A percentile compares a stretch with the other conserved stretches of the same genome.
Evolutionary conservation across 2,888 invertebrate species (phyloP).

Genomic region (Drosophila multiciliata): DNA sequence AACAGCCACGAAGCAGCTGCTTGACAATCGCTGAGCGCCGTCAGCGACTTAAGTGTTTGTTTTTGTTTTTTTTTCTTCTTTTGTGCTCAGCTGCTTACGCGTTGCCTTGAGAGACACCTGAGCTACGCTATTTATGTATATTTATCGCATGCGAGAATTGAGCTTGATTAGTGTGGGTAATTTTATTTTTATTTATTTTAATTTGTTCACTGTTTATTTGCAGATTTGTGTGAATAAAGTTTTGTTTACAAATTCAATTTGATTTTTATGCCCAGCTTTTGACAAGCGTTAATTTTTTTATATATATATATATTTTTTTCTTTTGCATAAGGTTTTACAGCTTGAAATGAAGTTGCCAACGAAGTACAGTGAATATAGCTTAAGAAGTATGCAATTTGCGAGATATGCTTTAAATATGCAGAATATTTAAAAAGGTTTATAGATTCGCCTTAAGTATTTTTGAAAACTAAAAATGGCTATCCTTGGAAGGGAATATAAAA

Average conservation of each 20-base stretch:
- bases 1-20: slow-evolving; percentile 38
- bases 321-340: not conserved
- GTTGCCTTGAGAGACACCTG: slow-evolving; percentile 31
- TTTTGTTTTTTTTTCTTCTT: not conserved
- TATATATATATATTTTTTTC: not conserved
- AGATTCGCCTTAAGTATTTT: not conserved
- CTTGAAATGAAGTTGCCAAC: not conserved
- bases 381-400: not conserved
- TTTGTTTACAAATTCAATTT: slow-evolving; percentile 34
- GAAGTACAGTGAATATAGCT: not conserved
- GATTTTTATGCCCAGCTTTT: slow-evolving; percentile 1
- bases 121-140: not conserved
- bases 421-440: not conserved
- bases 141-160: slow-evolving; percentile 68
- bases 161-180: not conserved
- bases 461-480: fast-evolving
- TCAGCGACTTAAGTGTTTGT: slow-evolving; percentile 17
- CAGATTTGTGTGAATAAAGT: slow-evolving; percentile 34
- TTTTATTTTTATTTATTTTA: not conserved
- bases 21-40: slow-evolving; percentile 26
- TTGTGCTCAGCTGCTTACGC: not conserved
- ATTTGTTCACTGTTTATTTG: slow-evolving; percentile 7
- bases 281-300: slow-evolving; percentile 14
- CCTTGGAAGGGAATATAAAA: too few species aligned
- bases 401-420: not conserved